Evolutionary conservation across 2,888 invertebrate genomes (phyloP), one percentile per base, ranked within the genome.

Genomic region (Lathronympha strigana): DNA sequence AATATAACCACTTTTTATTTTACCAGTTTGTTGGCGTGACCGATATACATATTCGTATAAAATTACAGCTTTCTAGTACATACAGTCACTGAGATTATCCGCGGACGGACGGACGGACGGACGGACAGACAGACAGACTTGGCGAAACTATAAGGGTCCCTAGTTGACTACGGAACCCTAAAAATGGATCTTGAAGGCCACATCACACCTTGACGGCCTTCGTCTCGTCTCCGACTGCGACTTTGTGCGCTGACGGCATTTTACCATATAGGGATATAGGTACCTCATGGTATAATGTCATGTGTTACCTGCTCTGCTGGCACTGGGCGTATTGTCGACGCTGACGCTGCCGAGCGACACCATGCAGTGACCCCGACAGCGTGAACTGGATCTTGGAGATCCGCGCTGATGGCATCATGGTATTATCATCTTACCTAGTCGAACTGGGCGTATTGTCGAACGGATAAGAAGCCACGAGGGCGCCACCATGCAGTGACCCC

Each of bases 331-430:
- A 86, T 98, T 98, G 86, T 99, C 99, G 85, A 97, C 99, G 49
- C 98, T 99, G n/a, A 99, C 98, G 68, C 99, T n/a, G n/a, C n/a
- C n/a, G 92, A 0, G 98, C 97, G 49, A 99, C 99, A 0, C 98
- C 98, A 83, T 99, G 99, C 61, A 99, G 92, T 73, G 98, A 98
- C 50, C 98, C 98, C 0, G 98, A 98, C 33, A 99, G 92, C 11
- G 98, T 97, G 83, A 99, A 98, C 84, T 97, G 98, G 67, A 96
- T 97, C 85, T 97, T 96, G 69, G 96, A 95, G 67, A 98, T 95
- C 98, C 98, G 99, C 77, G n/a, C n/a, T n/a, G n/a, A n/a, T n/a
- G n/a, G n/a, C n/a, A n/a, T n/a, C n/a, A n/a, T n/a, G n/a, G n/a
- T n/a, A n/a, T n/a, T n/a, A n/a, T n/a, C n/a, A n/a, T n/a, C n/a